Evolutionary conservation across 2,113 vertebrate species (phyloP).

Genomic region (Falco punctatus): DNA sequence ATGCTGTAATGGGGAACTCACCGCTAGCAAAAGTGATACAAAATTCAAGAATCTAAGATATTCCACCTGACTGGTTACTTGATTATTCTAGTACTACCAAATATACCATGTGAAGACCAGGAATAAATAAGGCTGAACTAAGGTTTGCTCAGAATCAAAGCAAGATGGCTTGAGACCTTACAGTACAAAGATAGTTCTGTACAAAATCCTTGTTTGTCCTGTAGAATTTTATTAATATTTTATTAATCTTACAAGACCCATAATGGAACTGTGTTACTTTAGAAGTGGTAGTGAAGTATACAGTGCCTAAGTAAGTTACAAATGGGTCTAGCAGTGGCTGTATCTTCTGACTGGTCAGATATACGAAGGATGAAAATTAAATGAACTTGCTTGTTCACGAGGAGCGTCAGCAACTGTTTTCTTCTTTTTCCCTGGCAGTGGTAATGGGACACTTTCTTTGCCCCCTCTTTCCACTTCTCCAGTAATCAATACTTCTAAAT

Average conservation of each 20-base stretch:
- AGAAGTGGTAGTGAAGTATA: neutral
- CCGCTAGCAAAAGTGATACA: neutral
- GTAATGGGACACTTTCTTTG: neutral
- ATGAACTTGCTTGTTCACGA: neutral
- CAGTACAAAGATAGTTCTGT: neutral
- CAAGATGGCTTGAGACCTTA: neutral
- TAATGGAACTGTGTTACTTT: neutral
- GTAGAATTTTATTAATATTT: neutral
- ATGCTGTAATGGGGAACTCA: neutral
- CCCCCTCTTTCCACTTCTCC: neutral
- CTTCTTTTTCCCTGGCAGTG: neutral
- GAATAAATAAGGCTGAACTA: neutral
- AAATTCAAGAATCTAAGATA: neutral
- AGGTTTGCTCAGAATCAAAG: neutral
- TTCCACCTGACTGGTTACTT: neutral
- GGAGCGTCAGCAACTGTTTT: neutral
- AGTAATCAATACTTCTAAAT: neutral
- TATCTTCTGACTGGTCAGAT: neutral
- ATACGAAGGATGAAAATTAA: neutral
- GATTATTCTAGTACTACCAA: neutral
- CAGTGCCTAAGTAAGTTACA: neutral
- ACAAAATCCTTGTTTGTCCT: neutral
- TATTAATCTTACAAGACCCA: neutral
- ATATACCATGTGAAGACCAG: neutral
- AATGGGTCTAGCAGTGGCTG: neutral